A percentile compares a stretch with the other conserved stretches of the same genome.
These are phyloP conservation scores for Chionomys nivalis DNA, from an alignment of 2,113 vertebrate genomes.

Conservation along the genomic window DNA sequence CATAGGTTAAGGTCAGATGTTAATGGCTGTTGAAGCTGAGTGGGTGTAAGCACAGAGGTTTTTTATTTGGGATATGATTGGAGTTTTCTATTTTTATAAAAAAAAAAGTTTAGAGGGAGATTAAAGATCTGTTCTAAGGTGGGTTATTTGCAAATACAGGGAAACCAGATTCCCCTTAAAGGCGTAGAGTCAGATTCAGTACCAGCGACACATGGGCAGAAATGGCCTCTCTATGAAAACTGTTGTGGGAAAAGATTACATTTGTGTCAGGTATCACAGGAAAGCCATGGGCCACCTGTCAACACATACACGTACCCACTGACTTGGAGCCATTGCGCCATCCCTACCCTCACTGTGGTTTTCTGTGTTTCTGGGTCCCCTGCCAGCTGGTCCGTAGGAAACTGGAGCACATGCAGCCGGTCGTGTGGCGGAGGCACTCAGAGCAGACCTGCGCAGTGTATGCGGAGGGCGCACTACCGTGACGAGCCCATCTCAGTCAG, in stretches of 20 bases:
- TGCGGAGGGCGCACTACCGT: slow-evolving; percentile 80
- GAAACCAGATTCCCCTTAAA: fast-evolving
- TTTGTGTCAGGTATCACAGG: fast-evolving
- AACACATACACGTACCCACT: fast-evolving
- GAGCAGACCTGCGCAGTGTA: slow-evolving; percentile 87
- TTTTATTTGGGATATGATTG: neutral
- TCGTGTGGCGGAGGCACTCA: slow-evolving; percentile 90
- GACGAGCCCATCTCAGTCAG: slow-evolving; percentile 79
- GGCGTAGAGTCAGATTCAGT: fast-evolving
- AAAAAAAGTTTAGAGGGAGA: neutral
- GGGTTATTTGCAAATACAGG: neutral
- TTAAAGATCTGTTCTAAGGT: neutral
- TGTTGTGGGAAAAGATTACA: fast-evolving
- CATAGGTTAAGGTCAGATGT: fast-evolving
- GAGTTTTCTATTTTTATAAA: neutral
- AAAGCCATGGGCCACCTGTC: neutral
- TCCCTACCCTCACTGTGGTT: neutral
- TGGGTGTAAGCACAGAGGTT: fast-evolving
- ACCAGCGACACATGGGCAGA: fast-evolving
- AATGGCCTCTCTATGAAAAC: fast-evolving
- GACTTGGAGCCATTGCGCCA: fast-evolving
- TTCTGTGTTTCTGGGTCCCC: neutral
- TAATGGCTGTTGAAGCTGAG: fast-evolving
- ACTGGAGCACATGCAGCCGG: slow-evolving; percentile 90
- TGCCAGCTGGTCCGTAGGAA: slow-evolving; percentile 90